Evolutionary conservation across 53 echinoderm and acorn worm species (phyloP).

Genomic region (Paracentrotus lividus): DNA sequence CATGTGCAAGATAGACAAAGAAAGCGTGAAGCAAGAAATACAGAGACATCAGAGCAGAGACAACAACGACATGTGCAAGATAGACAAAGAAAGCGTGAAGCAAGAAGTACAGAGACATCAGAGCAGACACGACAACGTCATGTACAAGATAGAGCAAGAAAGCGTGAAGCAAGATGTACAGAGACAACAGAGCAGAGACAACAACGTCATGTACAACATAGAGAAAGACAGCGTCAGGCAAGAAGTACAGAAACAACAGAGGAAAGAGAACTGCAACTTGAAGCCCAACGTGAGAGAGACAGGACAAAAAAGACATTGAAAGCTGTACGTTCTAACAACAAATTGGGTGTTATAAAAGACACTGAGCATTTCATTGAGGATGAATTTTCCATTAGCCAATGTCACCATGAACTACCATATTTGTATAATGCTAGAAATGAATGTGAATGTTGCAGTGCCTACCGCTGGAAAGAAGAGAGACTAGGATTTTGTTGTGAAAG

Average conservation of each 20-base stretch:
- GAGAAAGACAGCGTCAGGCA: conserved; percentile 26
- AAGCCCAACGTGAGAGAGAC: conserved; percentile 46
- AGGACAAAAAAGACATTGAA: conserved; percentile 36
- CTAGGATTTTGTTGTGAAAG: conserved; percentile 42
- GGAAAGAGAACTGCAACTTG: conserved; percentile 32
- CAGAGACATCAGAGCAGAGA: conserved; percentile 37
- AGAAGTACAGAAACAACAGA: conserved; percentile 14
- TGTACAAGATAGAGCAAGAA: conserved; percentile 41
- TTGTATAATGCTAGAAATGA: conserved; percentile 30
- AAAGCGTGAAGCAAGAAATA: conserved; percentile 20
- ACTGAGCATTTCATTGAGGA: conserved; percentile 42
- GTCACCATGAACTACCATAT: conserved; percentile 35
- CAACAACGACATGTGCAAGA: conserved; percentile 35
- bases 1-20: conserved; percentile 37
- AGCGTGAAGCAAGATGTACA: conserved; percentile 30
- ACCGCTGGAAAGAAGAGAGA: conserved; percentile 25
- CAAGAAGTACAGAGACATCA: conserved; percentile 20
- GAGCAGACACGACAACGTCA: conserved; percentile 23
- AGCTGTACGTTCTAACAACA: conserved; percentile 25
- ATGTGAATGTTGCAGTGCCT: conserved; percentile 20
- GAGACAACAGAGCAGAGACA: conserved; percentile 34
- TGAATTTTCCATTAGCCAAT: conserved; percentile 49
- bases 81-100: neutral
- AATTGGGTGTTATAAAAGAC: conserved; percentile 37
- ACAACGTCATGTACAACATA: conserved; percentile 7